Conservation (phyloP, 2,888 invertebrate genomes). For the Troglohyphantes excavatus region DNA sequence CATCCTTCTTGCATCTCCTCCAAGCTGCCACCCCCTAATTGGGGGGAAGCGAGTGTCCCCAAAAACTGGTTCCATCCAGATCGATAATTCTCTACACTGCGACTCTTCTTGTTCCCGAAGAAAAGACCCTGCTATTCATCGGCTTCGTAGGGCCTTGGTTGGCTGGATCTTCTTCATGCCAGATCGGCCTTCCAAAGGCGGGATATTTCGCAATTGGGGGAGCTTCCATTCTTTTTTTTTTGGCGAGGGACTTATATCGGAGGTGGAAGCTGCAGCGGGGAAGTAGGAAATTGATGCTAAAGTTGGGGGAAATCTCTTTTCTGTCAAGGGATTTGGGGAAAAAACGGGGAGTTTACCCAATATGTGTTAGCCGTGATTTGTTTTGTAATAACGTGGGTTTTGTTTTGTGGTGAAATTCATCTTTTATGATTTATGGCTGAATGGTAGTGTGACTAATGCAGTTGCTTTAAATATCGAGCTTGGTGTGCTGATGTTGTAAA, state of each 20-base stretch:
- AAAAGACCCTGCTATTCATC: conserved; percentile 24
- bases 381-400: not conserved
- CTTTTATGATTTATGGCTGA: no score
- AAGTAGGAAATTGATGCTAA: conserved; percentile 29
- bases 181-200: conserved; percentile 28
- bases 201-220: conserved; percentile 34
- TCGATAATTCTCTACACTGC: conserved; percentile 1
- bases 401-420: not conserved
- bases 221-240: conserved; percentile 12
- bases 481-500: no score
- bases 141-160: conserved; percentile 10
- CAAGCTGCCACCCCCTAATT: conserved; percentile 2
- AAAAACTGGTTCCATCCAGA: not conserved
- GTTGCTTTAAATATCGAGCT: no score
- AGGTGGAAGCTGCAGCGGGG: not conserved
- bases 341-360: not conserved
- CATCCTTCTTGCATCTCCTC: not conserved
- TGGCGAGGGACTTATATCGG: conserved; percentile 14
- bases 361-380: not conserved
- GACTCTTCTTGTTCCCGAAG: not conserved
- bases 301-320: conserved; percentile 6
- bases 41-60: conserved; percentile 1
- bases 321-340: conserved; percentile 8
- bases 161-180: conserved; percentile 36
- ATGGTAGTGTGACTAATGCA: no score